Conservation (phyloP, 2,113 vertebrate species). For the Cyanoliseus patagonus region DNA sequence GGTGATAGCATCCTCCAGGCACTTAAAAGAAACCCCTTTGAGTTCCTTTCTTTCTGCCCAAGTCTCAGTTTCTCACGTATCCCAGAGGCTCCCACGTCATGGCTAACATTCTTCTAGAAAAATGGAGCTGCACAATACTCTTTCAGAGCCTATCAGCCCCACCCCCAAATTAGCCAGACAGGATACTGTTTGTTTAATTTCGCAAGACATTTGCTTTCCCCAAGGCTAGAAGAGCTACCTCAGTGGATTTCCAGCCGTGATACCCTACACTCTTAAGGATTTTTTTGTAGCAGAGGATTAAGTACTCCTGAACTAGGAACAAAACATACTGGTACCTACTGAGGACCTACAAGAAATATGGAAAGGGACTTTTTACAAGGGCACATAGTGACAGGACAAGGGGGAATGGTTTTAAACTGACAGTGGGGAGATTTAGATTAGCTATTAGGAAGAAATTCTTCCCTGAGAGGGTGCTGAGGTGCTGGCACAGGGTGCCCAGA, state of each 20-base stretch:
- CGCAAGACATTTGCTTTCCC: neutral
- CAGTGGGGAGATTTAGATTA: neutral
- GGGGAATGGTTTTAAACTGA: neutral
- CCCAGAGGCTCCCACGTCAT: neutral
- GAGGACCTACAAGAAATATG: neutral
- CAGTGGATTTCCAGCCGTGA: neutral
- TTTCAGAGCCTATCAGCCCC: constrained; percentile 7
- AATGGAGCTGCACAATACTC: neutral
- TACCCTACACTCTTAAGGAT: neutral
- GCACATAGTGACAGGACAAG: neutral
- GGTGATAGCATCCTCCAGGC: neutral
- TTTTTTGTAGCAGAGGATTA: neutral
- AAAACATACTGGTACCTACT: neutral
- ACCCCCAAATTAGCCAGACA: constrained; percentile 30
- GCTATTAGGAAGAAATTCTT: neutral
- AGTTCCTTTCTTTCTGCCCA: neutral
- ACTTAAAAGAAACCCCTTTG: neutral
- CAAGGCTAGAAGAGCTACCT: neutral
- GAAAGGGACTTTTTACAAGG: neutral
- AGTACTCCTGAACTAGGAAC: neutral
- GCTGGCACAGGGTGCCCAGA: neutral
- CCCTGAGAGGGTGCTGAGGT: neutral
- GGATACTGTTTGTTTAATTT: constrained; percentile 18
- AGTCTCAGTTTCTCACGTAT: neutral
- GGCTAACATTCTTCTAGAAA: constrained; percentile 23